phyloP scores from a whole-genome alignment of 2,113 vertebrate species.

The Cariama cristata region DNA sequence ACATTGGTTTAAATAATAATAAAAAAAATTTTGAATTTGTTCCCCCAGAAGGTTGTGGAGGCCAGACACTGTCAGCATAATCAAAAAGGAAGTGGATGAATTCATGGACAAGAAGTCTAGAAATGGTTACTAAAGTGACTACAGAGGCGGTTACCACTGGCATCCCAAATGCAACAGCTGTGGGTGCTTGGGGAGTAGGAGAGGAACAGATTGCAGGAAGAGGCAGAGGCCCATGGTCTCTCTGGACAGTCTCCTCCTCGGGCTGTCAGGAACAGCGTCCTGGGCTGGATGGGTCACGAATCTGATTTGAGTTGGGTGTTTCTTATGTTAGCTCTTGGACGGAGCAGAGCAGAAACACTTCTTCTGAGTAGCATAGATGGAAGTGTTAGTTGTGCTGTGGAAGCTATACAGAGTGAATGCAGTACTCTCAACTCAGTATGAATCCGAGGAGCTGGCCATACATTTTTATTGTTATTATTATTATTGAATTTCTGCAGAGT shows the following conservation, averaged over 20 bases:
- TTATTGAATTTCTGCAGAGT: background rate
- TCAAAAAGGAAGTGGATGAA: background rate
- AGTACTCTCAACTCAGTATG: background rate
- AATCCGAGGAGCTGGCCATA: background rate
- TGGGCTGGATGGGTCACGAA: background rate
- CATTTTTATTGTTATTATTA: background rate
- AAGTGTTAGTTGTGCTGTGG: background rate
- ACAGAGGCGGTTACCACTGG: background rate
- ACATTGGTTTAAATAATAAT: background rate
- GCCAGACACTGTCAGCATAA: background rate
- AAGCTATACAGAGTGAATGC: background rate
- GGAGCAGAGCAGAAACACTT: background rate
- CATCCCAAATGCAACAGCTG: background rate
- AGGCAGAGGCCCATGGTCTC: background rate
- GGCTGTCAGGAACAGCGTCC: rapidly evolving
- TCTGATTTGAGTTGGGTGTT: background rate
- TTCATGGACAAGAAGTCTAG: background rate
- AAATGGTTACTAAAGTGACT: background rate
- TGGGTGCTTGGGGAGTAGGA: background rate
- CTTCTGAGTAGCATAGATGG: background rate
- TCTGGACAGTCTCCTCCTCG: background rate
- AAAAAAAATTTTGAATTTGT: background rate
- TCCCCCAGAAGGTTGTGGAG: background rate
- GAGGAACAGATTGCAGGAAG: background rate
- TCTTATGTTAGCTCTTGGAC: background rate